Conservation (phyloP, 2,888 invertebrate genomes). For the Nephrotoma appendiculata region DNA sequence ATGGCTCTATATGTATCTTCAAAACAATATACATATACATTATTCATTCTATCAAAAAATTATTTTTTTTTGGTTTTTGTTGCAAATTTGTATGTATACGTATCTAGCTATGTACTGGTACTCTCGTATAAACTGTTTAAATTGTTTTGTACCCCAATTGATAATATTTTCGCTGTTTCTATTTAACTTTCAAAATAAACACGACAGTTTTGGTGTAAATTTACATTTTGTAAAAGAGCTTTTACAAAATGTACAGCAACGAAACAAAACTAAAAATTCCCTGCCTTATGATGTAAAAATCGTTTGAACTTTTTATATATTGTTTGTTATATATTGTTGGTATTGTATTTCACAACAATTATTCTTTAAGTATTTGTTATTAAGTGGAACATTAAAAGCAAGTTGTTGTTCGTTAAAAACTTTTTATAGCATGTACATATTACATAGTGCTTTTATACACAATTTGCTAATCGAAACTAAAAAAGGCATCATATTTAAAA, state of each 20-base stretch:
- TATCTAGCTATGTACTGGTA: too few relatives aligned
- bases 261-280: not conserved
- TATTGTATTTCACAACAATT: not conserved
- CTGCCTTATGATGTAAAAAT: not conserved
- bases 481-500: too few relatives aligned
- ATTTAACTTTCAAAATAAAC: not conserved
- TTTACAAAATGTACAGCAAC: not conserved
- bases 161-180: too few relatives aligned
- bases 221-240: not conserved
- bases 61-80: not conserved
- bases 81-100: not conserved
- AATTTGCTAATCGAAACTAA: not conserved
- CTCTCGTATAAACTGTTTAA: not conserved
- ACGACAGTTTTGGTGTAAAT: not conserved
- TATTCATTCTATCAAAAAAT: not conserved
- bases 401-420: not conserved
- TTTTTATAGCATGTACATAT: not conserved
- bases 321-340: not conserved
- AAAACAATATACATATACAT: not conserved
- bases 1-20: not conserved
- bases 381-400: not conserved
- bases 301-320: not conserved
- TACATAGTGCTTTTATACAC: not conserved
- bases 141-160: not conserved
- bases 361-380: not conserved